Evolutionary conservation across 2,888 invertebrate species (phyloP).

Genomic region (Steinernema scapterisci): DNA sequence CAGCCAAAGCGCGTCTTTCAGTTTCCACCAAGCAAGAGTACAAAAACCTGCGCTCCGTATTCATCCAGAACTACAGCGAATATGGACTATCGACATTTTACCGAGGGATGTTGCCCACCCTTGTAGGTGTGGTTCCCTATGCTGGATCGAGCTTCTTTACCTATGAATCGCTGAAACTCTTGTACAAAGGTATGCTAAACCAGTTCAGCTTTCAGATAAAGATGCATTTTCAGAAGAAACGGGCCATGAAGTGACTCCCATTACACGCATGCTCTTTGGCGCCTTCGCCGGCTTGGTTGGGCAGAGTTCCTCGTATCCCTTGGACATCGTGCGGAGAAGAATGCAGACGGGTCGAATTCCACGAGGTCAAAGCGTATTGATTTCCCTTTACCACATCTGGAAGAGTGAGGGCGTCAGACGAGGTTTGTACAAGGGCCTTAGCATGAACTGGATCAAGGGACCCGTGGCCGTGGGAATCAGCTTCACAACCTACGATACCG

Average conservation of each 20-base stretch:
- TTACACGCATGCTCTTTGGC: slow-evolving; percentile 78
- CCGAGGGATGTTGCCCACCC: slow-evolving; percentile 76
- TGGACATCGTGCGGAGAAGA: slow-evolving; percentile 83
- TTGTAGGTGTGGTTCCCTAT: slow-evolving; percentile 91
- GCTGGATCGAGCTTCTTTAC: slow-evolving; percentile 96
- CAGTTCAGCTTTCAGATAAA: slow-evolving; percentile 22
- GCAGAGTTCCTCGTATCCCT: slow-evolving; percentile 92
- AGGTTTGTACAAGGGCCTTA: slow-evolving; percentile 96
- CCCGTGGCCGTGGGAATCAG: slow-evolving; percentile 82
- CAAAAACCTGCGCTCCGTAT: slow-evolving; percentile 52
- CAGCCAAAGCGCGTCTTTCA: slow-evolving; percentile 95
- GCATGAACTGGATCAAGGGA: slow-evolving; percentile 95
- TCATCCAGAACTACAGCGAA: slow-evolving; percentile 58
- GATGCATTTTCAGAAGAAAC: slow-evolving; percentile 57
- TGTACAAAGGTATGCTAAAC: slow-evolving; percentile 75
- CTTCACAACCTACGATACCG: slow-evolving; percentile 88
- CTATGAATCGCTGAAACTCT: slow-evolving; percentile 87
- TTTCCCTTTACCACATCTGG: slow-evolving; percentile 78
- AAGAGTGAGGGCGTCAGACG: slow-evolving; percentile 79
- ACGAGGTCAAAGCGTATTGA: slow-evolving; percentile 40
- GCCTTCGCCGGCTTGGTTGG: slow-evolving; percentile 89
- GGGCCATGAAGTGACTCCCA: slow-evolving; percentile 46
- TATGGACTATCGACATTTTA: slow-evolving; percentile 58
- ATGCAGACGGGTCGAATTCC: slow-evolving; percentile 66
- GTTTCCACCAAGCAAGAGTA: slow-evolving; percentile 83